phyloP scores from a whole-genome alignment of 2,113 vertebrate genomes.

The Anguilla rostrata region DNA sequence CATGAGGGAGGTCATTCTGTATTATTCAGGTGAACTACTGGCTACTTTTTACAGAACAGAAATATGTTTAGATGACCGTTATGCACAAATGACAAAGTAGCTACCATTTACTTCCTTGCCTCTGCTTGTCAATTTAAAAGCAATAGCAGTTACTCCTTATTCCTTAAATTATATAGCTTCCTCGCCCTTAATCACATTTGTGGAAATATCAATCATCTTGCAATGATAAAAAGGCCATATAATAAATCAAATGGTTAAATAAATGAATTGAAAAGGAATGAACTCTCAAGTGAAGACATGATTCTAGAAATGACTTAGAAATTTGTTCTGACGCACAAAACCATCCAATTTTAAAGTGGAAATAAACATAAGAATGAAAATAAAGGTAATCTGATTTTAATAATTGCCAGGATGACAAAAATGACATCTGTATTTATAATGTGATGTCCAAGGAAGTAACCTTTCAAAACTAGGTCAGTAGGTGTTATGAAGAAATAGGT shows the following conservation, averaged over 20 bases:
- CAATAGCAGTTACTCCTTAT: background rate
- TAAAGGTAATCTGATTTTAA: background rate
- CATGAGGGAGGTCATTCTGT: background rate
- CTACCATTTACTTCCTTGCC: too few relatives aligned
- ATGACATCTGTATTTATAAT: background rate
- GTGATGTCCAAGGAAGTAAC: background rate
- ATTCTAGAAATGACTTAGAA: background rate
- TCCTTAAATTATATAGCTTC: background rate
- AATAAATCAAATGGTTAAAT: background rate
- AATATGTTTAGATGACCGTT: background rate
- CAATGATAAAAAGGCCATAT: background rate
- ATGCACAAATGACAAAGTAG: background rate
- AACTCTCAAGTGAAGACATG: background rate
- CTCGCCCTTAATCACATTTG: background rate
- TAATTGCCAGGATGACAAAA: background rate
- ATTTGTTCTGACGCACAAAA: background rate
- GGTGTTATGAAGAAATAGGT: constrained; percentile 7
- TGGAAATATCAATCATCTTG: background rate
- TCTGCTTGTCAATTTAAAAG: background rate
- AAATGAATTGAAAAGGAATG: background rate
- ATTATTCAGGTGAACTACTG: background rate
- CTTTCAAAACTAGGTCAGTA: background rate
- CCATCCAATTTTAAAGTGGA: background rate
- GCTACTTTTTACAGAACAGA: background rate
- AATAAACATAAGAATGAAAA: background rate